Base-by-base conservation (phyloP, 2,797 vertebrate species). In the Syngnathus acus region DNA sequence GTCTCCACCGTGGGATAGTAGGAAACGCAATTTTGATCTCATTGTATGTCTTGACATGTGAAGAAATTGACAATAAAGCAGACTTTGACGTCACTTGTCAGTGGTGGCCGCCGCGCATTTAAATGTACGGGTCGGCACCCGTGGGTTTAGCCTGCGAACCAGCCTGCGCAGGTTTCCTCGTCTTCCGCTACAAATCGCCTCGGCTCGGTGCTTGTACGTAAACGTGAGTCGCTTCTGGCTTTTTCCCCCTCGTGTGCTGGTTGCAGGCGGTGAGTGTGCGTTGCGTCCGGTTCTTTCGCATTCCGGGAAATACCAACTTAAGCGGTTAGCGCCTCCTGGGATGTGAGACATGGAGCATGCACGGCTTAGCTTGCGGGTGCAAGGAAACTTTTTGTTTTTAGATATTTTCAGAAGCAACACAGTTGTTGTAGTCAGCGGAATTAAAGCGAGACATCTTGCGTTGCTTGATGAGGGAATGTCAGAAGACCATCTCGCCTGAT, bases 241-340 rank as follows among this genome's bases (percentile, higher is more conserved):
- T 66, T 68, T 76, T 75, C 59, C 64, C 19, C 6, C 68, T 69
- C 40, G 10, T 51, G 19, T 2, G 50, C 50, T 21, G n/a, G 26
- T 26, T 26, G 26, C 26, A 26, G 26, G 26, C 26, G 26, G 26
- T 32, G 26, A 32, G 26, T 81, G 70, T 82, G 81, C 82, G 76
- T 74, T 81, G 73, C 43, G 74, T 84, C 78, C 78, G 62, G 73
- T 74, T 81, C 79, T 72, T 82, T 79, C 71, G 69, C 83, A 87
- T 87, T 88, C 83, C 90, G 89, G 90, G 90, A 92, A 92, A 89
- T 90, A 69, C 88, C 88, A 84, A 67, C 77, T 79, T 86, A 87
- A 90, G 84, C 85, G 38, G 66, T 82, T 79, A 62, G 79, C 75
- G 71, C 68, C 70, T 78, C 75, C 26, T 32, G 68, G 74, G 61